These are phyloP conservation scores for Helostoma temminkii DNA, from an alignment of 2,797 vertebrate species.

Conservation along the genomic window DNA sequence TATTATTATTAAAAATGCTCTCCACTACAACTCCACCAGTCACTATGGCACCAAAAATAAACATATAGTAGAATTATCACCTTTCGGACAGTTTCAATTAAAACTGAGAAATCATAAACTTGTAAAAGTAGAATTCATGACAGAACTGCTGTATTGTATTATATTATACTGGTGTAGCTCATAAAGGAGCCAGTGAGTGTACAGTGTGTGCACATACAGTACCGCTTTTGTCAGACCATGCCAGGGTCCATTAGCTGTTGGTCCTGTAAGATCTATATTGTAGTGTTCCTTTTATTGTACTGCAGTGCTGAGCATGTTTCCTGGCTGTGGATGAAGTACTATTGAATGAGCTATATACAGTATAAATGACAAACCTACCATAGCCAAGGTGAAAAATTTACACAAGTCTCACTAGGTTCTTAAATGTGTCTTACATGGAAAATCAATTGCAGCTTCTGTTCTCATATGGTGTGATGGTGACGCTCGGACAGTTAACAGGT, in stretches of 20 bases:
- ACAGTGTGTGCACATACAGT: too few relatives aligned
- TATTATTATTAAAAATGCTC: too few relatives aligned
- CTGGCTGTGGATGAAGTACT: background rate
- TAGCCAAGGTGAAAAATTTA: background rate
- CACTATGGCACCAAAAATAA: too few relatives aligned
- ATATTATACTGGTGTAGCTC: too few relatives aligned
- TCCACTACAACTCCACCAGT: too few relatives aligned
- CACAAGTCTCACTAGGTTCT: constrained; percentile 3
- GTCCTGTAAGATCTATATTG: background rate
- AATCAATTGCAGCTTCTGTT: background rate
- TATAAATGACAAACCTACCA: background rate
- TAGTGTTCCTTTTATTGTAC: background rate
- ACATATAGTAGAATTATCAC: too few relatives aligned
- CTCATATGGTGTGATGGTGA: constrained; percentile 1
- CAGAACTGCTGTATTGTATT: too few relatives aligned
- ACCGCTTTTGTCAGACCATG: background rate
- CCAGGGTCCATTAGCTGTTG: constrained; percentile 2
- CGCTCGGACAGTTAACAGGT: constrained; percentile 4
- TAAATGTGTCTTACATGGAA: constrained; percentile 11
- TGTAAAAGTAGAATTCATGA: too few relatives aligned
- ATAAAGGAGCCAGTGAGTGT: too few relatives aligned
- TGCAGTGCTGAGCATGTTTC: background rate
- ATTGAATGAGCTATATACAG: background rate
- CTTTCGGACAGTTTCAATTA: too few relatives aligned
- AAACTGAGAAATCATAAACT: too few relatives aligned